phyloP scores from a whole-genome alignment of 2,888 invertebrate species.

The Agrotis puta region DNA sequence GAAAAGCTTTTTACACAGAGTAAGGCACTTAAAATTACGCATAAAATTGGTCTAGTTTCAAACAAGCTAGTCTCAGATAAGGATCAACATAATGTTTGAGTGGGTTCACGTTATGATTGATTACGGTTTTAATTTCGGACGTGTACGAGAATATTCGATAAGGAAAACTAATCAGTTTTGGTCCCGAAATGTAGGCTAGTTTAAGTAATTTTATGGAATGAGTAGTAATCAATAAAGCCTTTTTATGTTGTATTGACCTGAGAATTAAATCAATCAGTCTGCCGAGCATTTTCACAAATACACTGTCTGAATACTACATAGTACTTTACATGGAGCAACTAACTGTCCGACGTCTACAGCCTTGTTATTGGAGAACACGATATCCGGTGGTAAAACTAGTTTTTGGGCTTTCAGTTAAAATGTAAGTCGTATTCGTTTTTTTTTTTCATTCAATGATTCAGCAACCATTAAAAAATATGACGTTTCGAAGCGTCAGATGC shows the following conservation, averaged over 20 bases:
- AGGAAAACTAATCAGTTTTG: conserved; percentile 24
- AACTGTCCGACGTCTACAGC: too few species aligned
- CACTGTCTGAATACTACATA: background rate
- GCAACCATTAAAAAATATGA: too few species aligned
- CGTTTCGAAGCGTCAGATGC: too few species aligned
- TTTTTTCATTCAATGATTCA: too few species aligned
- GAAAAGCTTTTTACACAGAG: too few species aligned
- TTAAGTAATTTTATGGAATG: background rate
- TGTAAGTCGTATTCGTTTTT: too few species aligned
- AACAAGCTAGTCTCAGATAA: conserved; percentile 4
- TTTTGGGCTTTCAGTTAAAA: too few species aligned
- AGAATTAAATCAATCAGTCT: background rate
- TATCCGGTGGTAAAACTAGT: too few species aligned
- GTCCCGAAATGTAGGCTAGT: conserved; percentile 7
- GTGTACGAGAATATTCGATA: background rate
- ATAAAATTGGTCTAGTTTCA: background rate
- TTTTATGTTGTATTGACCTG: background rate
- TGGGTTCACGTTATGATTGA: conserved; percentile 30
- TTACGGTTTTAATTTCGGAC: conserved; percentile 18
- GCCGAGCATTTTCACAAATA: background rate
- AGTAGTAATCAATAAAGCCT: conserved; percentile 14
- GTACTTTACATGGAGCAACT: too few species aligned
- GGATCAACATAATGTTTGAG: conserved; percentile 18
- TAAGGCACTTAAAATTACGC: background rate
- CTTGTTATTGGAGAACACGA: too few species aligned